Evolutionary conservation across 2,113 vertebrate species (phyloP).

Genomic region (Pycnonotus jocosus): DNA sequence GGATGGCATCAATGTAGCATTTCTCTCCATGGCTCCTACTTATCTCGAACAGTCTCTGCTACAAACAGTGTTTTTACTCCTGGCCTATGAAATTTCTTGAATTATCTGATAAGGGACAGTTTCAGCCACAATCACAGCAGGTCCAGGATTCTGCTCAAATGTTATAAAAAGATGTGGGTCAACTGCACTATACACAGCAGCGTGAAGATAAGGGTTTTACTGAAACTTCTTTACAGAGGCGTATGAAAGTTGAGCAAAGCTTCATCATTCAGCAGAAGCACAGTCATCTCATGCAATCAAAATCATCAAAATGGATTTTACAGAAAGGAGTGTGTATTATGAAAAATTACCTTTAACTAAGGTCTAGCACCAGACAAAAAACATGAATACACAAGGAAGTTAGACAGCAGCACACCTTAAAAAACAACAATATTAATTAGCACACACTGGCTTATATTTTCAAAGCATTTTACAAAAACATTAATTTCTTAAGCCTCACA

Average conservation of each 20-base stretch:
- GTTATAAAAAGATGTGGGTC: background rate
- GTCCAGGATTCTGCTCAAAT: background rate
- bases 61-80: background rate
- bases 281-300: background rate
- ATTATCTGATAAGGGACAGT: background rate
- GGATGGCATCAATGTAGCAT: background rate
- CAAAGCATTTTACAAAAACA: conserved; percentile 41
- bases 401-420: background rate
- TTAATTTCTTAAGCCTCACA: background rate
- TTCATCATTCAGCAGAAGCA: background rate
- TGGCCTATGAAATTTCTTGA: background rate
- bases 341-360: conserved; percentile 15
- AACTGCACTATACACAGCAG: background rate
- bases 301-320: background rate
- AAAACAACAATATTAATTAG: background rate
- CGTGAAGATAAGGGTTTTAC: background rate
- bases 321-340: background rate
- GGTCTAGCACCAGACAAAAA: conserved; percentile 9
- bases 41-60: background rate
- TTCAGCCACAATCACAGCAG: background rate
- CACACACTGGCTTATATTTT: background rate
- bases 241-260: background rate
- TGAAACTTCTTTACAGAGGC: background rate
- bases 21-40: background rate
- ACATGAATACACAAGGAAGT: background rate